A percentile compares a stretch with the other conserved stretches of the same genome.
Evolutionary conservation across 2,113 vertebrate genomes (phyloP).

Genomic region (Rhinichthys klamathensis): DNA sequence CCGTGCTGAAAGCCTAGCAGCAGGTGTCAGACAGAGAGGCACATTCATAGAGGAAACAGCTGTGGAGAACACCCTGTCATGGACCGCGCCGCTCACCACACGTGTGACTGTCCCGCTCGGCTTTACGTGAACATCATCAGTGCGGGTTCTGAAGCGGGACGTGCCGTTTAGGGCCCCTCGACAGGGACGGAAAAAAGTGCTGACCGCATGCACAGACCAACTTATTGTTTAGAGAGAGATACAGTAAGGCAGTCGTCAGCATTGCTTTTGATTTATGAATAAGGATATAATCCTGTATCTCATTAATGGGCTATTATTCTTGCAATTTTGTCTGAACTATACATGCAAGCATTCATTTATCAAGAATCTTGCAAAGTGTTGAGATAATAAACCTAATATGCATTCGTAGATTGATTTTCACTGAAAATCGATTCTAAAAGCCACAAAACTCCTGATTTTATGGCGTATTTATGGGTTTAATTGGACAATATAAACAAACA

Average conservation of each 20-base stretch:
- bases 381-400: not conserved
- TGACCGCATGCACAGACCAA: not conserved
- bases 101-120: not conserved
- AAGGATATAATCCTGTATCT: not conserved
- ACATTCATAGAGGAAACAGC: conserved; percentile 37
- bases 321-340: not conserved
- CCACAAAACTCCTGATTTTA: not conserved
- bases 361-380: not conserved
- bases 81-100: not conserved
- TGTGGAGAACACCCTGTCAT: conserved; percentile 30
- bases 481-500: not conserved
- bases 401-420: not conserved
- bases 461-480: not conserved
- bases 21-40: conserved; percentile 29
- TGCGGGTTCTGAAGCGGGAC: not conserved
- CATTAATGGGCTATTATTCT: not conserved
- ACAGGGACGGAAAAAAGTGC: conserved; percentile 12
- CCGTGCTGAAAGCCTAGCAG: conserved; percentile 7
- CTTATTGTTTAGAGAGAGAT: not conserved
- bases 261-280: conserved; percentile 4
- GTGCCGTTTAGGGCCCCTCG: not conserved
- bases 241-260: not conserved
- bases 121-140: not conserved
- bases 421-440: not conserved
- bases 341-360: not conserved